phyloP scores from a whole-genome alignment of 2,888 invertebrate genomes.

The Pseudoips prasinana region DNA sequence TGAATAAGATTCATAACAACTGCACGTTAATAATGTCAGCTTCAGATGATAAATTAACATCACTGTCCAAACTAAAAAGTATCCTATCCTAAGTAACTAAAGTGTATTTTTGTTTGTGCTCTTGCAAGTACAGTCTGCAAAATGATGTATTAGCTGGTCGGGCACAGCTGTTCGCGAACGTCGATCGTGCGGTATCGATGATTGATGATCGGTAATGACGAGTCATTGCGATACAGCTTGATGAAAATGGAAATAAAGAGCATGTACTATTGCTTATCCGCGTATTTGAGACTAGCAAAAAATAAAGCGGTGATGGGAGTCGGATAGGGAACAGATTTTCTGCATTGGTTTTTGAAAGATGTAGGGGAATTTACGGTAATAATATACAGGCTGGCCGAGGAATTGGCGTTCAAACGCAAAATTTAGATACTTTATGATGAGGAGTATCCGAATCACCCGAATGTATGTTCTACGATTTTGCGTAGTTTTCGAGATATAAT shows the following conservation, averaged over 20 bases:
- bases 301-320: too few species aligned
- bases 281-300: too few species aligned
- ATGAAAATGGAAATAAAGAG: constrained; percentile 27
- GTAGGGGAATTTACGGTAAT: too few species aligned
- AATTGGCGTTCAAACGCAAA: too few species aligned
- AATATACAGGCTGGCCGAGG: too few species aligned
- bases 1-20: constrained; percentile 12
- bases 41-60: constrained; percentile 30
- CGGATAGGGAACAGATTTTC: too few species aligned
- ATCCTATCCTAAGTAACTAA: neutral
- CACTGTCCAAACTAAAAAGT: constrained; percentile 1
- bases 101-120: constrained; percentile 1
- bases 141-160: constrained; percentile 34
- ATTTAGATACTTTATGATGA: too few species aligned
- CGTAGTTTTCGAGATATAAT: too few species aligned
- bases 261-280: too few species aligned
- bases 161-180: constrained; percentile 32
- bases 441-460: too few species aligned
- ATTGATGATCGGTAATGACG: constrained; percentile 32
- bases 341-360: too few species aligned
- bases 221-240: constrained; percentile 17
- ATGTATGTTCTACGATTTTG: too few species aligned
- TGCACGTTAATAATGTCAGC: constrained; percentile 25
- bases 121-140: constrained; percentile 16
- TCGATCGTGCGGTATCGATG: constrained; percentile 31